Conservation (phyloP, 2,113 vertebrate genomes). For the Neodon shergylaensis region DNA sequence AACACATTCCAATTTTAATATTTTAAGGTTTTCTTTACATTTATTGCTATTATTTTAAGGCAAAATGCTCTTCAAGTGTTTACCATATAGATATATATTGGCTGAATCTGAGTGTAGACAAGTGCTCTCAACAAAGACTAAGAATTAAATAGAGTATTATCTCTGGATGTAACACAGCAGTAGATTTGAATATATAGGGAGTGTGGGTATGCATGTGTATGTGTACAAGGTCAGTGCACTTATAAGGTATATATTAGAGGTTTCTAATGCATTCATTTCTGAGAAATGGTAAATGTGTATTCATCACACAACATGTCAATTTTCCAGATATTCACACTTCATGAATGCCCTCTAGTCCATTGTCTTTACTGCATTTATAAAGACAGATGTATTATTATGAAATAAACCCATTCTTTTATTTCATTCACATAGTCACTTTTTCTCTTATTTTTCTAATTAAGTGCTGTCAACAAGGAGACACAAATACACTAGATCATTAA, state of each 20-base stretch:
- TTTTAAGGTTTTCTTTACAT: background rate
- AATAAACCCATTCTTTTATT: background rate
- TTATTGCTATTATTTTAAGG: background rate
- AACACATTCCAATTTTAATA: background rate
- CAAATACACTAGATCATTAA: slow-evolving; percentile 6
- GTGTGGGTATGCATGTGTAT: too few relatives aligned
- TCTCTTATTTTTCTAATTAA: slow-evolving; percentile 7
- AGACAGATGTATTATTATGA: background rate
- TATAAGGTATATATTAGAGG: background rate
- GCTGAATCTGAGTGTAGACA: background rate
- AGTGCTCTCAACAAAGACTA: background rate
- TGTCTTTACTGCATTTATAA: background rate
- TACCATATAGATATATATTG: background rate
- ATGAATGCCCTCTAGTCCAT: background rate
- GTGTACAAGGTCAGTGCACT: background rate
- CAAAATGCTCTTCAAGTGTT: background rate
- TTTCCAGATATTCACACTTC: background rate
- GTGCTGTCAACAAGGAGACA: background rate
- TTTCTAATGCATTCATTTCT: background rate
- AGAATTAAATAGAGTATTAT: background rate
- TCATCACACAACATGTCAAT: background rate
- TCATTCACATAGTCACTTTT: background rate
- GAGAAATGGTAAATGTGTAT: background rate
- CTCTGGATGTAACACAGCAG: background rate
- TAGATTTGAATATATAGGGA: background rate